phyloP scores from a whole-genome alignment of 2,888 invertebrate species.

The Folsomia manolachei region DNA sequence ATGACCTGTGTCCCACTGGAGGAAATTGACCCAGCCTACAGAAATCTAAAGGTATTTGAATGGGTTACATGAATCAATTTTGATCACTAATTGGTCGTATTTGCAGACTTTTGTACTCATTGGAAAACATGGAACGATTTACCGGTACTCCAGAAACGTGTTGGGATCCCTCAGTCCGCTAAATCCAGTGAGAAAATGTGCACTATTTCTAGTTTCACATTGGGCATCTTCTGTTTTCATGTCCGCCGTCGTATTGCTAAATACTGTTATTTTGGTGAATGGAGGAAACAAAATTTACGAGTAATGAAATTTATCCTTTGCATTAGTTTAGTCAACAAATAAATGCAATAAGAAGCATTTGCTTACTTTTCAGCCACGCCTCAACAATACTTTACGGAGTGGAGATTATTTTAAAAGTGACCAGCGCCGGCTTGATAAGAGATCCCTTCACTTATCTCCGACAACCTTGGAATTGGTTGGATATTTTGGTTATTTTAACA shows the following conservation, averaged over 20 bases:
- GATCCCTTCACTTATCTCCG: background rate
- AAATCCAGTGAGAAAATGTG: background rate
- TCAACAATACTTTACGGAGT: background rate
- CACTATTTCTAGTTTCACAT: background rate
- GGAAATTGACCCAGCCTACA: constrained; percentile 37
- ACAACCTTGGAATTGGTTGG: background rate
- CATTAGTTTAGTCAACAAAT: background rate
- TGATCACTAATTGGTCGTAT: background rate
- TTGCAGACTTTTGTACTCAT: constrained; percentile 34
- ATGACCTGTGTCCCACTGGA: constrained; percentile 33
- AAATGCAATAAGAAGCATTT: background rate
- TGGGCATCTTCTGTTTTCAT: background rate
- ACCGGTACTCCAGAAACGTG: constrained; percentile 24
- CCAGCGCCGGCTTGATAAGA: background rate
- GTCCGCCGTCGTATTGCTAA: background rate
- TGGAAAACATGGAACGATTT: constrained; percentile 34
- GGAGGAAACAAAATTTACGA: background rate
- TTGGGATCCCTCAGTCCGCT: background rate
- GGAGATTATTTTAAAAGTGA: background rate
- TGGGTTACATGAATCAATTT: constrained; percentile 8
- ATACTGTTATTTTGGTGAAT: background rate
- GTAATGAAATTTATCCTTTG: background rate
- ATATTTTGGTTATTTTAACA: background rate
- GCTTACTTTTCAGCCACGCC: background rate
- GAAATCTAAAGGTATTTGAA: constrained; percentile 32